Evolutionary conservation across 2,888 invertebrate genomes (phyloP).

Genomic region (Phortica okadai): DNA sequence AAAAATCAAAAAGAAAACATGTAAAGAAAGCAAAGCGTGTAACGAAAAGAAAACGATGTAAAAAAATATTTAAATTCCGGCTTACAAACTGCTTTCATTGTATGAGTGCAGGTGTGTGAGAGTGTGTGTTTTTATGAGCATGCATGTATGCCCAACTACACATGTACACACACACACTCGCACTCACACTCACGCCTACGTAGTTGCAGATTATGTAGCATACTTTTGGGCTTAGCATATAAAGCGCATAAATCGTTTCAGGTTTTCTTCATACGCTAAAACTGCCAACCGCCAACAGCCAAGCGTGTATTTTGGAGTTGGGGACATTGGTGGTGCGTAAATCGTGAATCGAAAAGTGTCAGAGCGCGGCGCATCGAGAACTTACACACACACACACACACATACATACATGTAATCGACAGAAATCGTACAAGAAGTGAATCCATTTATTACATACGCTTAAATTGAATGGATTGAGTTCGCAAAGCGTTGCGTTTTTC

Average conservation of each 20-base stretch:
- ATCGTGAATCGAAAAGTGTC: neutral
- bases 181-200: conserved; percentile 57
- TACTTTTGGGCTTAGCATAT: conserved; percentile 67
- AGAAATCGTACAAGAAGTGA: conserved; percentile 39
- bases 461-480: conserved; percentile 66
- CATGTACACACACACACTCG: conserved; percentile 31
- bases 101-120: conserved; percentile 10
- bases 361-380: conserved; percentile 1
- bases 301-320: neutral
- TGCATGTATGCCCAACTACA: neutral
- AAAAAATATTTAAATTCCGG: conserved; percentile 65
- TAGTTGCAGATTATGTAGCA: conserved; percentile 59
- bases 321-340: neutral
- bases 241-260: conserved; percentile 67
- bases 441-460: conserved; percentile 67
- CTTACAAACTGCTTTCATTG: conserved; percentile 51
- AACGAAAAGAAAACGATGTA: neutral
- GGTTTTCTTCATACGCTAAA: conserved; percentile 3
- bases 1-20: neutral
- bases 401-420: conserved; percentile 39
- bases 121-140: neutral
- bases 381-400: neutral
- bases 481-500: conserved; percentile 8
- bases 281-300: too few relatives aligned
- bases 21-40: neutral